These are phyloP conservation scores for Sinocyclocheilus anophthalmus DNA, from an alignment of 2,113 vertebrate species.

Conservation along the genomic window DNA sequence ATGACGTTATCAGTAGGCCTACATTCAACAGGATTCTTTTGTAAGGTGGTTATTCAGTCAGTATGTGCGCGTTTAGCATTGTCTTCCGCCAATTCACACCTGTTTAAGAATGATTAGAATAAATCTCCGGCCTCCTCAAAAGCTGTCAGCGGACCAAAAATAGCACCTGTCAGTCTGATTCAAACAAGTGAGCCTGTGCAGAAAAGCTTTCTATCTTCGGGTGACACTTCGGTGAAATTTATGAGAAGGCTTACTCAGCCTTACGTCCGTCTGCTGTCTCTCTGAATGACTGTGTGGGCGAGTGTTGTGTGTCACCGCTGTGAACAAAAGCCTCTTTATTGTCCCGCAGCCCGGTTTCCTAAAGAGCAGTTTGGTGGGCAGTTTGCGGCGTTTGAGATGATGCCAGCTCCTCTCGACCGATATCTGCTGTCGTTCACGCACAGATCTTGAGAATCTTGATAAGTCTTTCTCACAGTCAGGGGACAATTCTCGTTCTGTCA, in stretches of 20 bases:
- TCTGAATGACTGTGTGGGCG: conserved; percentile 37
- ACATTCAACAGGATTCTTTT: neutral
- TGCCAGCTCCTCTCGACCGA: conserved; percentile 31
- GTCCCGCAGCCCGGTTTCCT: neutral
- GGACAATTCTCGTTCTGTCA: conserved; percentile 31
- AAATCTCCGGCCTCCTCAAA: neutral
- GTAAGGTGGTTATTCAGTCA: neutral
- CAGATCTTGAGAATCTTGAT: neutral
- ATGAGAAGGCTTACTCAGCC: conserved; percentile 31
- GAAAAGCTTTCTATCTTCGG: neutral
- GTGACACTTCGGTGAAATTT: neutral
- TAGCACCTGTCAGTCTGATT: neutral
- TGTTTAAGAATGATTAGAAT: neutral
- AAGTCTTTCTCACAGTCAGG: conserved; percentile 25
- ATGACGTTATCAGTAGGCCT: neutral
- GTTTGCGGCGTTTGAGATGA: conserved; percentile 15
- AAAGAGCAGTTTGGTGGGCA: conserved; percentile 38
- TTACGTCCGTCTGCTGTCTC: neutral
- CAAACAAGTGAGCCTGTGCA: neutral
- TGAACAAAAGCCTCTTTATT: conserved; percentile 54
- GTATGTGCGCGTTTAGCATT: neutral
- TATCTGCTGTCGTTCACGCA: conserved; percentile 16
- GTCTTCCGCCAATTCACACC: neutral
- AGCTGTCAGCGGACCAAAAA: conserved; percentile 12
- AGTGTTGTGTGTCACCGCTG: conserved; percentile 17